A percentile compares a stretch with the other conserved stretches of the same genome.
phyloP scores from a whole-genome alignment of 1,140 invertebrate genomes.

The Sesamia nonagrioides region DNA sequence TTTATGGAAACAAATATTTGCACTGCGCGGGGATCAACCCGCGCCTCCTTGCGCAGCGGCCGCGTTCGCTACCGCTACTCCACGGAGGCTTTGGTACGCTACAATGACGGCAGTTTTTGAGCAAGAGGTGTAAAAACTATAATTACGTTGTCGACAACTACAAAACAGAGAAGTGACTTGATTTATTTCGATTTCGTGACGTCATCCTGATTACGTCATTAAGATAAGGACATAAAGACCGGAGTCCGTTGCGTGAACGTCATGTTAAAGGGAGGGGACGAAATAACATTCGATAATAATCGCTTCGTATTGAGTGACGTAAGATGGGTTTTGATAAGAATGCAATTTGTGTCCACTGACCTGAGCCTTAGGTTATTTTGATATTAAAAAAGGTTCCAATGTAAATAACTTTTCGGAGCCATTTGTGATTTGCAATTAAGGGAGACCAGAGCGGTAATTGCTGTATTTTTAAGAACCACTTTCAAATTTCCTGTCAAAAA shows the following conservation, averaged over 20 bases:
- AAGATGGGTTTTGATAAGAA: not conserved
- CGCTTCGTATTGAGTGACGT: slow-evolving; percentile 7
- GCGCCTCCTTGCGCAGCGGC: too few species aligned
- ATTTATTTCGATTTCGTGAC: slow-evolving; percentile 17
- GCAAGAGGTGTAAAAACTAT: too few species aligned
- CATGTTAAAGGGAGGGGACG: not conserved
- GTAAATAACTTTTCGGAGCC: not conserved
- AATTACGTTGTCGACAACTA: not conserved
- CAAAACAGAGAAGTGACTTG: slow-evolving; percentile 2
- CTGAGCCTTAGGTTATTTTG: not conserved
- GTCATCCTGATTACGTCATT: slow-evolving; percentile 31
- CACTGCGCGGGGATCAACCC: too few species aligned
- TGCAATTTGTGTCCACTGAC: slow-evolving; percentile 1
- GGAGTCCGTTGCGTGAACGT: slow-evolving; percentile 9
- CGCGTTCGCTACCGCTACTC: too few species aligned
- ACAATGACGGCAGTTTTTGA: too few species aligned
- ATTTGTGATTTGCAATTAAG: too few species aligned
- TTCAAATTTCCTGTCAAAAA: too few species aligned
- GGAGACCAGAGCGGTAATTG: too few species aligned
- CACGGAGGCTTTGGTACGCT: too few species aligned
- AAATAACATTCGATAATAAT: not conserved
- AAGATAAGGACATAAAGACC: slow-evolving; percentile 10
- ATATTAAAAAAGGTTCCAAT: not conserved
- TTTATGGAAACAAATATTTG: too few species aligned
- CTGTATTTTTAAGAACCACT: too few species aligned